Base-by-base conservation (phyloP, 1,140 invertebrate species). In the Dendroctonus ponderosae region DNA sequence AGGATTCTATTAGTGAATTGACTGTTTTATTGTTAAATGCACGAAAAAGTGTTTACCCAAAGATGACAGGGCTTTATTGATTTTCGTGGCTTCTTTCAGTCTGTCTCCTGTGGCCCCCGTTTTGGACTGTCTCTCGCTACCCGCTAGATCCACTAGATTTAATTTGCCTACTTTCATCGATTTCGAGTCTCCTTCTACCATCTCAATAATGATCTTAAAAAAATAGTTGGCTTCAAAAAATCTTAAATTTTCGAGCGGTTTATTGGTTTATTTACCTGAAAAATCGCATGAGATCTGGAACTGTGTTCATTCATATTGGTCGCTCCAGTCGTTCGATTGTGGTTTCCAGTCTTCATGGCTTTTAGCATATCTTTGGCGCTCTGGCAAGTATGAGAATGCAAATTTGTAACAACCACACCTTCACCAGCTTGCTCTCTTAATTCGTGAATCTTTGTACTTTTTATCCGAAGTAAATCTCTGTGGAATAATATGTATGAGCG, bases 281-380 rank as follows among this genome's bases (percentile, higher is more conserved):
- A 99, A 65, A 99, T 98, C 43, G 97, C 97, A 82, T 99, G 98
- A 12, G 95, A 98, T 57, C 97, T 80, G 8, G 96, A 98, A 77
- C 94, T 97, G 79, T 99, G 96, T 78, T 97, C 94, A 81, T 99
- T 99, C 98, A 99, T 99, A 79, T 99, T 97, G 7, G 98, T 99
- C 41, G 94, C 89, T 11, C 92, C 95, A 50, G 94, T 89, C 0
- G 93, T 92, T 67, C 95, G 85, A 79, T 96, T 93, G 71, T 88
- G 84, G 80, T 96, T 96, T 12, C 95, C 95, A n/a, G 87, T 82
- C 68, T 85, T 85, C 93, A 97, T 95, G 4, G 96, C 86, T 65
- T 90, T 87, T 69, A 93, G 85, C 82, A 97, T 97, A 80, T 97
- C 95, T 50, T 86, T 84, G n/a, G 92, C 88, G 63, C 88, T 94